A percentile compares a stretch with the other conserved stretches of the same genome.
These are phyloP conservation scores for Tychaedon coryphoeus DNA, from an alignment of 2,113 vertebrate species.

Conservation along the genomic window DNA sequence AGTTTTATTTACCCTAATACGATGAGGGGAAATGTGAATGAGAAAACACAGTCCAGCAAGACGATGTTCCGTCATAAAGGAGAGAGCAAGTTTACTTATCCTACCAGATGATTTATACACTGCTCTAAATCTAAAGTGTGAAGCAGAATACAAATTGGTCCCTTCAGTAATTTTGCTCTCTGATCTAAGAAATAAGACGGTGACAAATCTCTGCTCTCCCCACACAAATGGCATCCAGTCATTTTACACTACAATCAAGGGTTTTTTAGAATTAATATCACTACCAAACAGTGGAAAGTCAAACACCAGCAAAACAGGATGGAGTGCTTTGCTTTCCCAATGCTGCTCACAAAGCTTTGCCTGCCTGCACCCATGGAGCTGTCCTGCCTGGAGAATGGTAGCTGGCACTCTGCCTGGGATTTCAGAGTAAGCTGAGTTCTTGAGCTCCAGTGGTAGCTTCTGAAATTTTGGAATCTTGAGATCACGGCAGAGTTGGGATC, in stretches of 20 bases:
- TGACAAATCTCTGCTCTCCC: neutral
- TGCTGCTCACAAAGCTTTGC: neutral
- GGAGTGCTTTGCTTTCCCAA: neutral
- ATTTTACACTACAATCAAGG: neutral
- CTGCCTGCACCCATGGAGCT: neutral
- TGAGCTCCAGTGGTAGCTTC: neutral
- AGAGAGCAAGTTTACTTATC: neutral
- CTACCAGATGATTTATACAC: neutral
- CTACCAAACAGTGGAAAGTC: neutral
- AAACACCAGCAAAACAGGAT: neutral
- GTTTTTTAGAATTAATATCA: neutral
- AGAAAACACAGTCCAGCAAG: neutral
- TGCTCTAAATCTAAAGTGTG: neutral
- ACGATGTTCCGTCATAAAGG: neutral
- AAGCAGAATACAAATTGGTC: neutral
- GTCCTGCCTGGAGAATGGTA: neutral
- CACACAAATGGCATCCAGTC: rapidly evolving
- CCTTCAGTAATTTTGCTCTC: neutral
- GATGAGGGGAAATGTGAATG: neutral
- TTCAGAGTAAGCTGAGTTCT: neutral
- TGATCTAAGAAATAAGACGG: neutral
- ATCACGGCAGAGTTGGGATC: rapidly evolving
- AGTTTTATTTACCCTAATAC: neutral
- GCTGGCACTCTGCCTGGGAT: neutral
- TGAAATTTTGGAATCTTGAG: neutral